Percentiles rank a stretch among this genome's conserved stretches.
Evolutionary conservation across 2,888 invertebrate species (phyloP).

Genomic region (Erebia ligea): DNA sequence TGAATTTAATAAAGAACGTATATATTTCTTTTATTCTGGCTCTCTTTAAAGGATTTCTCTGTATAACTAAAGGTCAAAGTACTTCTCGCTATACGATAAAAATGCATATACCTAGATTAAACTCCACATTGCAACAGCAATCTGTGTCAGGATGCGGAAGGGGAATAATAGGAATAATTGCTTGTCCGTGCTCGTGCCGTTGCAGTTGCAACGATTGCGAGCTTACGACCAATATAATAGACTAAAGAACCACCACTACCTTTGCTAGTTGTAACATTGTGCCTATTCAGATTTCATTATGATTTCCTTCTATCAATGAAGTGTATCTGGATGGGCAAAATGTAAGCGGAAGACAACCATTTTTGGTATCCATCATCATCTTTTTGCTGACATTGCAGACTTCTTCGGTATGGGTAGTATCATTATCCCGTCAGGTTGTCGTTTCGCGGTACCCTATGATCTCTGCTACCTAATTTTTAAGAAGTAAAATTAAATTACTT

Average conservation of each 20-base stretch:
- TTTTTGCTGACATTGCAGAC: no score
- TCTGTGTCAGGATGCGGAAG: conserved; percentile 35
- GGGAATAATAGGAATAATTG: conserved; percentile 36
- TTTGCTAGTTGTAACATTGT: conserved; percentile 25
- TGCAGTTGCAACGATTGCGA: conserved; percentile 30
- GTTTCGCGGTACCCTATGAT: no score
- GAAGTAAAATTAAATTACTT: no score
- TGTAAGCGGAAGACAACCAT: no score
- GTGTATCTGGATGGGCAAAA: no score
- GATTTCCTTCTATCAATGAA: background rate
- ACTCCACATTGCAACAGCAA: conserved; percentile 23
- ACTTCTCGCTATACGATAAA: background rate
- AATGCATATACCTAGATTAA: conserved; percentile 1
- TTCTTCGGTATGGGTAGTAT: no score
- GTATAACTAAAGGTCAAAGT: background rate
- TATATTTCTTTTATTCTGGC: background rate
- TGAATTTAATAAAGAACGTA: background rate
- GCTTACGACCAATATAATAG: conserved; percentile 22
- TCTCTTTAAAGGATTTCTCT: background rate
- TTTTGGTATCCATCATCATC: no score
- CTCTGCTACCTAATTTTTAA: no score
- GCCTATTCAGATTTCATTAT: background rate
- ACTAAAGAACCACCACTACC: conserved; percentile 31
- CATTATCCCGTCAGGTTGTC: no score
- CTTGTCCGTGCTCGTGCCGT: conserved; percentile 28